Evolutionary conservation across 2,888 invertebrate genomes (phyloP).

Genomic region (Melieria picta): DNA sequence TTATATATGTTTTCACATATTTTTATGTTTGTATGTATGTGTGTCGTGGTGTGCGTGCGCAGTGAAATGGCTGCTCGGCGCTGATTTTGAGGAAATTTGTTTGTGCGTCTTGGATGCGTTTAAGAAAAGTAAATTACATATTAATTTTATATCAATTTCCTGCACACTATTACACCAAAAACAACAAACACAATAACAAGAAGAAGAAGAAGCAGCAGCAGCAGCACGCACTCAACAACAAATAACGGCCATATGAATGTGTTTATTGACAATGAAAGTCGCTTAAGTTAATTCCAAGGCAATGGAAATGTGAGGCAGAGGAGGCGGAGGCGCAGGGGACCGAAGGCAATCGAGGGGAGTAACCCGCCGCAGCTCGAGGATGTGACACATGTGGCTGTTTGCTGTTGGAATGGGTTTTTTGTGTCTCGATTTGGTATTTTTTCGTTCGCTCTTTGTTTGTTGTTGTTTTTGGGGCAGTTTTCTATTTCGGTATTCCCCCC

Average conservation of each 20-base stretch:
- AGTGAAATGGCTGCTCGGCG: too few relatives aligned
- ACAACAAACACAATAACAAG: background rate
- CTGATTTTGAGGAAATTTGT: background rate
- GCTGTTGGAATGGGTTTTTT: background rate
- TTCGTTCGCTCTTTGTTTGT: background rate
- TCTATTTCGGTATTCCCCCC: conserved; percentile 51
- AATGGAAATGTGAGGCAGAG: background rate
- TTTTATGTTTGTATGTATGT: background rate
- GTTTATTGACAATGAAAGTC: conserved; percentile 41
- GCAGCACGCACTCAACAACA: background rate
- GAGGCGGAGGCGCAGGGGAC: background rate
- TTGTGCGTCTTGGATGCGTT: conserved; percentile 4
- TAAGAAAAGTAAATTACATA: conserved; percentile 51
- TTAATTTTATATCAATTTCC: conserved; percentile 49
- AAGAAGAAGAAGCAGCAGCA: background rate
- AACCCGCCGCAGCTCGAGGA: background rate
- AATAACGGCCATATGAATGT: conserved; percentile 5
- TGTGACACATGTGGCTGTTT: too few relatives aligned
- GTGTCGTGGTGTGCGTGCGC: background rate
- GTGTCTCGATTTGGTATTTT: background rate
- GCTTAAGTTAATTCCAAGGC: conserved; percentile 43
- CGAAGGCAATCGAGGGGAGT: background rate
- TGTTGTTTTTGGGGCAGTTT: conserved; percentile 52
- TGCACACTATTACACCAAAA: conserved; percentile 2
- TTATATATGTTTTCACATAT: background rate